Evolutionary conservation across 2,113 vertebrate genomes (phyloP), one percentile per base, ranked within the genome.

Genomic region (Corynorhinus townsendii): DNA sequence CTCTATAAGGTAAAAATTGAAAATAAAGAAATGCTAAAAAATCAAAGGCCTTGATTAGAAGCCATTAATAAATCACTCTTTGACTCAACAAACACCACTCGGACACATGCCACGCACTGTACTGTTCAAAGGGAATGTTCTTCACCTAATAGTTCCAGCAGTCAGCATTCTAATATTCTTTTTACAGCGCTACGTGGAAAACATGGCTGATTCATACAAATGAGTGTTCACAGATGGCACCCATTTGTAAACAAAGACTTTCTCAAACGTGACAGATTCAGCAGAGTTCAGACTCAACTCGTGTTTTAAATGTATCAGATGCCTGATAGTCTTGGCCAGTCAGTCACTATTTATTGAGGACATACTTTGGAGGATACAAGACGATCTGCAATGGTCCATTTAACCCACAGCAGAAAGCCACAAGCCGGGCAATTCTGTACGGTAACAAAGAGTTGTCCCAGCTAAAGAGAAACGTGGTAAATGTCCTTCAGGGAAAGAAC

Each of bases 181-280:
- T 72, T 75, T 45, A 79, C 26, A 72, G 47, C 38, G 33, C 30
- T 59, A 76, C 94, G 81, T 59, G 11, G 56, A 30, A 89, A 71
- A 87, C 40, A 59, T 45, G 43, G 40, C n/a, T 4, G 69, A 90
- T 89, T 90, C 69, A 19, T 54, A 87, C 56, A 90, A 94, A 73
- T 45, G 72, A 75, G 11, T 15, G 11, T 62, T 62, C 80, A 72
- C 73, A 91, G 90, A 66, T 68, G 22, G 19, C 12, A 89, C 47
- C 93, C 49, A 14, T 88, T 90, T 72, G 45, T 87, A 87, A 94
- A 80, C 45, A 89, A 89, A 76, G 73, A 87, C 69, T 87, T 77
- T 26, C 72, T 56, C 43, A 20, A 92, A 86, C 71, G 30, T 92
- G 85, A 83, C 62, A 89, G 84, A 93, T 86, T 91, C 66, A 49